These are phyloP conservation scores for Caenorhabditis doughertyi DNA, from an alignment of 2,888 invertebrate species.

Conservation along the genomic window DNA sequence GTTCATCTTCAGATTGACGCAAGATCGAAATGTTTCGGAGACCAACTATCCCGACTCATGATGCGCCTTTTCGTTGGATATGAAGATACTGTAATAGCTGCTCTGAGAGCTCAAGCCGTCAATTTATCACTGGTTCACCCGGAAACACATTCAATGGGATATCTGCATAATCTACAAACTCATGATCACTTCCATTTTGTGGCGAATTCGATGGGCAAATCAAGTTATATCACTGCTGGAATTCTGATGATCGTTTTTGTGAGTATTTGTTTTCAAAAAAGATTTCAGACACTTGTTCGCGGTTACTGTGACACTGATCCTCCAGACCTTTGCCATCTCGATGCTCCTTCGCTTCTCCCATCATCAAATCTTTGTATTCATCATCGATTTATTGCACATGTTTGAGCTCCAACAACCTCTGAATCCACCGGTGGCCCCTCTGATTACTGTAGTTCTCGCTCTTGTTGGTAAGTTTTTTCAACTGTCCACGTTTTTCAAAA, in stretches of 20 bases:
- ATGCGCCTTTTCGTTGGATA: conserved; percentile 96
- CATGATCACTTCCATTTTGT: conserved; percentile 99
- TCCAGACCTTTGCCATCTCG: conserved; percentile 97
- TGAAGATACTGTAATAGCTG: conserved; percentile 95
- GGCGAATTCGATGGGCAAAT: conserved; percentile 95
- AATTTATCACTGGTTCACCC: conserved; percentile 42
- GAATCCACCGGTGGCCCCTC: conserved; percentile 93
- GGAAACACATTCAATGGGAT: conserved; percentile 71
- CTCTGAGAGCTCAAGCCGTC: conserved; percentile 33
- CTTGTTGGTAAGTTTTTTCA: conserved; percentile 90
- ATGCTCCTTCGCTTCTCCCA: conserved; percentile 98
- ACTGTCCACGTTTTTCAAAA: neutral
- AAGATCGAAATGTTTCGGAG: conserved; percentile 93
- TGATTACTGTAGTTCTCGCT: conserved; percentile 97
- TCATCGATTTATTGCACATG: conserved; percentile 98
- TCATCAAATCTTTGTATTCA: conserved; percentile 99
- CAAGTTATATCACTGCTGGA: conserved; percentile 95
- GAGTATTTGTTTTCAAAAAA: conserved; percentile 85
- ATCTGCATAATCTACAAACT: conserved; percentile 92
- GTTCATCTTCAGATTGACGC: conserved; percentile 90
- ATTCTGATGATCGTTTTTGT: conserved; percentile 99
- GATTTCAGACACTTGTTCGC: neutral
- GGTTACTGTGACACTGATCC: neutral
- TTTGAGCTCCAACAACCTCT: conserved; percentile 93
- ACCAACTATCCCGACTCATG: conserved; percentile 91